These are phyloP conservation scores for Urophycis tenuis DNA, from an alignment of 2,797 vertebrate genomes.

Conservation along the genomic window DNA sequence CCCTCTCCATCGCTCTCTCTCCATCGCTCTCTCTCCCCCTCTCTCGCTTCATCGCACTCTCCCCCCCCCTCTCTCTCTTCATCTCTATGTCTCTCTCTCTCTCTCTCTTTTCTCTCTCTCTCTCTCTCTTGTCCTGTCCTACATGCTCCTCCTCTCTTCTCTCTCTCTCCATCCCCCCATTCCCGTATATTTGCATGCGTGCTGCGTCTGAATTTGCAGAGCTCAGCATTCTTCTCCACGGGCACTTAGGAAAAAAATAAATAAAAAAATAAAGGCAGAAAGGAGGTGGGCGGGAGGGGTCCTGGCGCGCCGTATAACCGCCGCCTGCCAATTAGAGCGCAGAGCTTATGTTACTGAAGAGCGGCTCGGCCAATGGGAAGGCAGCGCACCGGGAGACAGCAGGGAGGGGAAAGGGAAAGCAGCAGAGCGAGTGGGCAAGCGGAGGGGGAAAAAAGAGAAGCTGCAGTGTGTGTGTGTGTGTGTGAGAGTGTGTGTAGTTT, in stretches of 20 bases:
- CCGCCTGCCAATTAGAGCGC: slow-evolving; percentile 71
- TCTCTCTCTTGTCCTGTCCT: slow-evolving; percentile 24
- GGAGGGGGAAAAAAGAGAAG: slow-evolving; percentile 45
- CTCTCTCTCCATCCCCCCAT: slow-evolving; percentile 29
- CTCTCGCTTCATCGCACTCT: slow-evolving; percentile 27
- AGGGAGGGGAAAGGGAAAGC: slow-evolving; percentile 56
- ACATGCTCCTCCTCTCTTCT: slow-evolving; percentile 16
- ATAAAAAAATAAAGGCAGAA: slow-evolving; percentile 31
- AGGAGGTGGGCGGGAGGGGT: slow-evolving; percentile 50
- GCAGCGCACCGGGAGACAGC: slow-evolving; percentile 60
- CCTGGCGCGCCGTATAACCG: slow-evolving; percentile 62
- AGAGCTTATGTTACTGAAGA: slow-evolving; percentile 72
- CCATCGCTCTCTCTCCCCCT: slow-evolving; percentile 28
- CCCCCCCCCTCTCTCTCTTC: slow-evolving; percentile 16
- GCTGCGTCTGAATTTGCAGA: slow-evolving; percentile 64
- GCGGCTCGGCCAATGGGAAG: slow-evolving; percentile 67
- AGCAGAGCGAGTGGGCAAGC: slow-evolving; percentile 63
- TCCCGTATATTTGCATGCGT: slow-evolving; percentile 27
- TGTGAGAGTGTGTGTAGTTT: slow-evolving; percentile 65
- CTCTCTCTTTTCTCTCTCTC: slow-evolving; percentile 18
- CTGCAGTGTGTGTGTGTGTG: slow-evolving; percentile 64
- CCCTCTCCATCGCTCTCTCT: slow-evolving; percentile 22
- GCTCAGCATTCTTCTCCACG: slow-evolving; percentile 67
- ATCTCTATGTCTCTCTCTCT: slow-evolving; percentile 31
- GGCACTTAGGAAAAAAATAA: slow-evolving; percentile 45